A percentile compares a stretch with the other conserved stretches of the same genome.
phyloP scores from a whole-genome alignment of 2,888 invertebrate genomes.

The Diarsia rubi region DNA sequence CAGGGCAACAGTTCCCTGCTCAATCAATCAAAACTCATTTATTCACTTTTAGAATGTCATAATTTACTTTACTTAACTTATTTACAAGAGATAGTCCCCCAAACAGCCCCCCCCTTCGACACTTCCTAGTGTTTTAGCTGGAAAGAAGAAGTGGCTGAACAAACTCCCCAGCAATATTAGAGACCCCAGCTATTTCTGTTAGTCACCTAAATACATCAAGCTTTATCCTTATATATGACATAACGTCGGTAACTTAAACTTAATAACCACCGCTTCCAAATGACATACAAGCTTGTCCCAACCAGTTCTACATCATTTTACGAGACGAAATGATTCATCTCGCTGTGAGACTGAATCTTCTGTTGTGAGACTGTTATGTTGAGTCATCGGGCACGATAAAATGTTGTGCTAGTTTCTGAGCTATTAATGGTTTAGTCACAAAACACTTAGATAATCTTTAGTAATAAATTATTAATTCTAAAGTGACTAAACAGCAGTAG shows the following conservation, averaged over 20 bases:
- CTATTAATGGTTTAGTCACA: constrained; percentile 30
- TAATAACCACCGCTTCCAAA: neutral
- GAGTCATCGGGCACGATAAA: constrained; percentile 30
- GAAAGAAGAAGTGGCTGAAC: too few relatives aligned
- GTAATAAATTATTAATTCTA: neutral
- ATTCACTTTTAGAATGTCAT: too few relatives aligned
- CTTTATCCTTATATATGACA: neutral
- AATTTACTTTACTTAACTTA: too few relatives aligned
- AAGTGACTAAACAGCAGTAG: neutral
- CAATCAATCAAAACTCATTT: too few relatives aligned
- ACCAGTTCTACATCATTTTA: constrained; percentile 30
- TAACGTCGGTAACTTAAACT: neutral
- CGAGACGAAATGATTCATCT: constrained; percentile 39
- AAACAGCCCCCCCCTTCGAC: too few relatives aligned
- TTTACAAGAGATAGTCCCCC: too few relatives aligned
- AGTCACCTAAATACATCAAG: neutral
- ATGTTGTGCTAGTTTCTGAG: constrained; percentile 9
- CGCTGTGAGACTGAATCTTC: constrained; percentile 8
- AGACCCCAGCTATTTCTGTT: neutral
- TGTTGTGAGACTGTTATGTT: constrained; percentile 19
- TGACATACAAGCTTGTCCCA: neutral
- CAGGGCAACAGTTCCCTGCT: too few relatives aligned
- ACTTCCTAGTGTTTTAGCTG: too few relatives aligned
- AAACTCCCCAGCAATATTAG: too few relatives aligned
- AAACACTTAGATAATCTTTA: constrained; percentile 2